Percentiles rank a stretch among this genome's conserved stretches.
Evolutionary conservation across 2,888 invertebrate genomes (phyloP).

Genomic region (Azorinus chamasolen): DNA sequence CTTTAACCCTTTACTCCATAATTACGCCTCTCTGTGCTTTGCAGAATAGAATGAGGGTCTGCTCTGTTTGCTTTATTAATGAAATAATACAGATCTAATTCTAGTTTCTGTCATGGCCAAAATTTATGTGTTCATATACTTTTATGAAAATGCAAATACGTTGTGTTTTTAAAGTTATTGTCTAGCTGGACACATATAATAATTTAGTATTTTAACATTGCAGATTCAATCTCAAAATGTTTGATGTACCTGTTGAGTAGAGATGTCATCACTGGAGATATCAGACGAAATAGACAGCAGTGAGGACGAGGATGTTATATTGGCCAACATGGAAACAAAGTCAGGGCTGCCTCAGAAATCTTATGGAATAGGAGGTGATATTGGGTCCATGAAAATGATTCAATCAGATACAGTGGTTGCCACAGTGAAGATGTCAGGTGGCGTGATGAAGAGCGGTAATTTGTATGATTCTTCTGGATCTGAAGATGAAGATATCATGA

Average conservation of each 20-base stretch:
- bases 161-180: too few species aligned
- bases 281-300: constrained; percentile 59
- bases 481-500: constrained; percentile 55
- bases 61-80: too few species aligned
- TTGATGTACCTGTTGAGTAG: not conserved
- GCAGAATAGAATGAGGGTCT: too few species aligned
- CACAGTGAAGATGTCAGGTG: constrained; percentile 62
- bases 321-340: constrained; percentile 55
- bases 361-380: not conserved
- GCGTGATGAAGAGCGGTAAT: constrained; percentile 46
- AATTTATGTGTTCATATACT: too few species aligned
- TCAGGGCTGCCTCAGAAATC: constrained; percentile 55
- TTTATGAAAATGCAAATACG: too few species aligned
- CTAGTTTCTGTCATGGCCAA: too few species aligned
- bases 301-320: constrained; percentile 61
- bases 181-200: too few species aligned
- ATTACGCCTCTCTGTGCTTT: too few species aligned
- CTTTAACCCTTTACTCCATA: too few species aligned
- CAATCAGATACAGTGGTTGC: constrained; percentile 63
- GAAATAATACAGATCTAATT: too few species aligned
- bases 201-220: too few species aligned
- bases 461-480: constrained; percentile 59
- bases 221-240: too few species aligned
- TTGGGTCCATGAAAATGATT: constrained; percentile 21
- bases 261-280: constrained; percentile 55